Conservation (phyloP, 2,797 vertebrate genomes). For the Chelidonichthys spinosus region DNA sequence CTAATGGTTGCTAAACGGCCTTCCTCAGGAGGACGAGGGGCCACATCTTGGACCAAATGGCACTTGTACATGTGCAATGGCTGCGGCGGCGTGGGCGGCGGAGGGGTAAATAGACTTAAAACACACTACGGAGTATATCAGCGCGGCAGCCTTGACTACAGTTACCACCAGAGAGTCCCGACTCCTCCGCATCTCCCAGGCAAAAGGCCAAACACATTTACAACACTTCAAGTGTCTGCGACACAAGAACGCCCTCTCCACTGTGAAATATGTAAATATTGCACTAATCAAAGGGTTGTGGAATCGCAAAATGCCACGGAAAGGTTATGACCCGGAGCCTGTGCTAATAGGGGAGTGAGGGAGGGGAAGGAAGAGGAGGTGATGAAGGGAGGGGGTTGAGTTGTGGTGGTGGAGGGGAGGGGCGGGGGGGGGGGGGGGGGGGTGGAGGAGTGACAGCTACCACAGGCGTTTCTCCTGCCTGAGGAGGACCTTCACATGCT, state of each 20-base stretch:
- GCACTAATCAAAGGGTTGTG: slow-evolving; percentile 94
- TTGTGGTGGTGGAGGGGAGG: slow-evolving; percentile 36
- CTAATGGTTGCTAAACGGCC: slow-evolving; percentile 73
- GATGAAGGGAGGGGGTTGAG: slow-evolving; percentile 59
- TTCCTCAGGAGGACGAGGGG: slow-evolving; percentile 60
- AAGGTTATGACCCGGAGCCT: slow-evolving; percentile 93
- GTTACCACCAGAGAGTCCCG: slow-evolving; percentile 72
- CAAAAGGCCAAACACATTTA: slow-evolving; percentile 94
- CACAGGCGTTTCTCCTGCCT: slow-evolving; percentile 90
- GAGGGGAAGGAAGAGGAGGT: slow-evolving; percentile 71
- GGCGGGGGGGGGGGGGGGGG: slow-evolving; percentile 61
- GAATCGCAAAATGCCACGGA: slow-evolving; percentile 92
- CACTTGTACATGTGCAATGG: slow-evolving; percentile 57
- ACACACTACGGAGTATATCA: slow-evolving; percentile 60
- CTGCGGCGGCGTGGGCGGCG: slow-evolving; percentile 32
- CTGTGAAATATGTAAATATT: slow-evolving; percentile 93
- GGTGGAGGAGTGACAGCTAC: slow-evolving; percentile 89
- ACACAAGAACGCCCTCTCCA: slow-evolving; percentile 85
- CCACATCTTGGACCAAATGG: slow-evolving; percentile 67
- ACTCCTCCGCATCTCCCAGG: slow-evolving; percentile 85
- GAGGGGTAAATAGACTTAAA: slow-evolving; percentile 75
- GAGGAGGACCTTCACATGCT: slow-evolving; percentile 93
- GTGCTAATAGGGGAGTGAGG: slow-evolving; percentile 88
- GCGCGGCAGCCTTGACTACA: slow-evolving; percentile 80
- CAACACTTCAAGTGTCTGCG: slow-evolving; percentile 88